These are phyloP conservation scores for Euzophera pinguis DNA, from an alignment of 2,888 invertebrate genomes.

Conservation along the genomic window DNA sequence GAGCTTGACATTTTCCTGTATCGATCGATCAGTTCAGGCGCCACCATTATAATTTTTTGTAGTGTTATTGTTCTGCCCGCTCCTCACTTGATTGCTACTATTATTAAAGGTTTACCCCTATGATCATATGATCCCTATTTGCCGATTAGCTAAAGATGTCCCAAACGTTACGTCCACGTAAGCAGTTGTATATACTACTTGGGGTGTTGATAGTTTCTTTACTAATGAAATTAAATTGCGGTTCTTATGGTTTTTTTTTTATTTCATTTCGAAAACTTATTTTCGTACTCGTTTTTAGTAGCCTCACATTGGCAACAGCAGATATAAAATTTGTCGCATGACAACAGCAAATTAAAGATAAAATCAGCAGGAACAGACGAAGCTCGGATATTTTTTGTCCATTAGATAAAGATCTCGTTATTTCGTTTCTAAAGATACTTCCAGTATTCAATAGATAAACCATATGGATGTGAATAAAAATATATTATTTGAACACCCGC, in stretches of 20 bases:
- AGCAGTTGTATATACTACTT: no score
- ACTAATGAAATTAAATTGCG: no score
- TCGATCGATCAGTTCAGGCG: slow-evolving; percentile 40
- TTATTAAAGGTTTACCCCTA: neutral
- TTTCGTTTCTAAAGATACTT: slow-evolving; percentile 31
- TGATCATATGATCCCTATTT: neutral
- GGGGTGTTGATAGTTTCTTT: no score
- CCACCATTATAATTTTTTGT: slow-evolving; percentile 25
- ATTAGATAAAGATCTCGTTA: slow-evolving; percentile 40
- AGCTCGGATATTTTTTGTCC: slow-evolving; percentile 27
- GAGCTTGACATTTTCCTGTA: slow-evolving; percentile 31
- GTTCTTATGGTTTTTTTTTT: no score
- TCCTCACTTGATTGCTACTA: neutral
- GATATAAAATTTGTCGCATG: no score
- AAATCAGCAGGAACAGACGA: neutral
- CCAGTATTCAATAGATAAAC: slow-evolving; percentile 18
- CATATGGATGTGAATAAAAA: neutral
- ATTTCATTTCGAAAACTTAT: no score
- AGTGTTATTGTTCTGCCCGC: neutral
- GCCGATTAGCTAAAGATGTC: neutral
- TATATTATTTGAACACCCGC: slow-evolving; percentile 28
- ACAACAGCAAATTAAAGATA: neutral
- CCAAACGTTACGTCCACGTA: neutral
- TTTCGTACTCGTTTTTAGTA: no score
- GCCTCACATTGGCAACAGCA: no score